These are phyloP conservation scores for Ichneumon xanthorius DNA, from an alignment of 2,888 invertebrate species.

Conservation along the genomic window DNA sequence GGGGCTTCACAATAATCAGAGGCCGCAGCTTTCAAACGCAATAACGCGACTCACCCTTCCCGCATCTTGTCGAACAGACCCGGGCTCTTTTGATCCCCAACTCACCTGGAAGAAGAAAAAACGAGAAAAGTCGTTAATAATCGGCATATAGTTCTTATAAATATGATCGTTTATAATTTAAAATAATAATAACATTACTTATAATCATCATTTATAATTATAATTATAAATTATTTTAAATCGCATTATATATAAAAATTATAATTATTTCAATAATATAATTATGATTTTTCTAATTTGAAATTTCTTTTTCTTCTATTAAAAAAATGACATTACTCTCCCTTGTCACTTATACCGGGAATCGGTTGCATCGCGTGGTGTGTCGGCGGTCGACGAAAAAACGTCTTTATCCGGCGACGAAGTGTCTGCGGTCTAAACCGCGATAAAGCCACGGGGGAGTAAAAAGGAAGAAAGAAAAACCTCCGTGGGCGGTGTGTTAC, in stretches of 20 bases:
- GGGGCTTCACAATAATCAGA: constrained; percentile 6
- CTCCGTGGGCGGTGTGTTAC: constrained; percentile 32
- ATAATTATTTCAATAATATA: not conserved
- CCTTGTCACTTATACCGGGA: constrained; percentile 17
- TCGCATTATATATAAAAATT: not conserved
- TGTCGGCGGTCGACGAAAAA: not conserved
- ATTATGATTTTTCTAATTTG: not conserved
- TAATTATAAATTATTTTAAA: not conserved
- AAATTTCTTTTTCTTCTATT: not conserved
- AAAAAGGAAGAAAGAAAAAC: constrained; percentile 16
- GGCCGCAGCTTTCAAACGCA: constrained; percentile 59
- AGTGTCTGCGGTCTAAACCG: constrained; percentile 25
- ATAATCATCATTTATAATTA: too few species aligned
- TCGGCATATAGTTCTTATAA: not conserved
- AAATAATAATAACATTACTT: too few species aligned
- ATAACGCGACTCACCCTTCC: constrained; percentile 79
- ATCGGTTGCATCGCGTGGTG: constrained; percentile 2
- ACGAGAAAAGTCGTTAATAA: constrained; percentile 48
- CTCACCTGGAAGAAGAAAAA: constrained; percentile 81
- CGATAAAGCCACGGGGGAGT: constrained; percentile 32
- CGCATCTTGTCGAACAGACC: constrained; percentile 74
- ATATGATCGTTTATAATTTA: too few species aligned
- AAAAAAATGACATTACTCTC: not conserved
- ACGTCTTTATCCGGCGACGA: constrained; percentile 23
- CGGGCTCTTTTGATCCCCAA: constrained; percentile 79